phyloP scores from a whole-genome alignment of 2,797 vertebrate species.

The Poeciliopsis infans region DNA sequence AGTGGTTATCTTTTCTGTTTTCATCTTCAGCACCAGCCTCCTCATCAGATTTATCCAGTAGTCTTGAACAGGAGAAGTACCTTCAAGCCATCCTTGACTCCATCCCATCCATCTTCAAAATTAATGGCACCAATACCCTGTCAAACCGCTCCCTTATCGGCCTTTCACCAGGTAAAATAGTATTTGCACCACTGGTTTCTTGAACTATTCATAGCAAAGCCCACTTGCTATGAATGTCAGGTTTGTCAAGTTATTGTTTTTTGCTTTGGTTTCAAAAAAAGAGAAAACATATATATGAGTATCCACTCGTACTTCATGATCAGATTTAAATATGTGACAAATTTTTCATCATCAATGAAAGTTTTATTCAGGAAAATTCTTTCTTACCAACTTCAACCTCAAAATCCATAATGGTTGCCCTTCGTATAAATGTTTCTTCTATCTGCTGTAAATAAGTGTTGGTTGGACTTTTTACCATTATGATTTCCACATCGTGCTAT shows the following conservation, averaged over 20 bases:
- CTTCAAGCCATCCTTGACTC: constrained; percentile 93
- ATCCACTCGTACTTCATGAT: not conserved
- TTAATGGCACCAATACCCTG: constrained; percentile 87
- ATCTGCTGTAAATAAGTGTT: not conserved
- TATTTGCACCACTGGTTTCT: not conserved
- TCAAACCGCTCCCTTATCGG: constrained; percentile 89
- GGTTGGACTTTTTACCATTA: not conserved
- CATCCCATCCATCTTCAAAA: constrained; percentile 91
- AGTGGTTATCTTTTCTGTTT: constrained; percentile 7
- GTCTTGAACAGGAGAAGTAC: constrained; percentile 98
- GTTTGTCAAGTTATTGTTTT: not conserved
- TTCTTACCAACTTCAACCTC: not conserved
- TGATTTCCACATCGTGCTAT: not conserved
- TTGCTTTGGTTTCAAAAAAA: not conserved
- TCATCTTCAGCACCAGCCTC: constrained; percentile 83
- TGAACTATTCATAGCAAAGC: not conserved
- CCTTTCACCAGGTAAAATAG: constrained; percentile 90
- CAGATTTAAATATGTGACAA: too few species aligned
- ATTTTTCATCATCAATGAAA: not conserved
- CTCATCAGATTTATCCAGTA: constrained; percentile 94
- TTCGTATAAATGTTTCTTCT: not conserved
- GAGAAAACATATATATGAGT: not conserved
- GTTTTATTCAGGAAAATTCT: not conserved
- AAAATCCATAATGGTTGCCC: not conserved
- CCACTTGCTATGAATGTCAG: too few species aligned